Conservation (phyloP, 30 jellyfish, hydroid and myxozoan genomes). For the Sanderia malayensis region DNA sequence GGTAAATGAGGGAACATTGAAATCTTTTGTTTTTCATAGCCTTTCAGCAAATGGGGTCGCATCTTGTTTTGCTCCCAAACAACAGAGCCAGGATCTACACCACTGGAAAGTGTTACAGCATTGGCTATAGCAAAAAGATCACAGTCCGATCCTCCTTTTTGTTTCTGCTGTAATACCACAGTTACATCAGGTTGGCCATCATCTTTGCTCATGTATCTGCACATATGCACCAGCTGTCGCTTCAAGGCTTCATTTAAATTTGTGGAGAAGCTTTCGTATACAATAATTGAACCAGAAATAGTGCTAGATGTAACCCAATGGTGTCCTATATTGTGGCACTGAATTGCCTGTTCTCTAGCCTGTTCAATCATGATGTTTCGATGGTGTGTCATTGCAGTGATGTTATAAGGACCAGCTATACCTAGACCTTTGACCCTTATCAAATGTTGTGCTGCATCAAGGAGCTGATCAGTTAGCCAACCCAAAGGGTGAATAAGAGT, state of each 20-base stretch:
- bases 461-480: slow-evolving; percentile 13
- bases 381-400: background rate
- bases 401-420: background rate
- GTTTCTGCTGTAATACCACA: too few species aligned
- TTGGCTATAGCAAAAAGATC: too few species aligned
- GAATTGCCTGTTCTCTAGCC: background rate
- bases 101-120: too few species aligned
- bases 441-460: slow-evolving; percentile 24
- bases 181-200: too few species aligned
- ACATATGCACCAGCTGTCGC: slow-evolving; percentile 3
- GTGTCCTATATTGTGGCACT: slow-evolving; percentile 31
- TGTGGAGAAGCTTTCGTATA: slow-evolving; percentile 6
- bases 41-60: too few species aligned
- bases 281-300: slow-evolving; percentile 3
- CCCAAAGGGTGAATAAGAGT: slow-evolving; percentile 7
- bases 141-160: too few species aligned
- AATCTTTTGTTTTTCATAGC: too few species aligned
- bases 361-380: background rate
- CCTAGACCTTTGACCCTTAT: slow-evolving; percentile 1
- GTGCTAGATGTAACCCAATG: slow-evolving; percentile 22
- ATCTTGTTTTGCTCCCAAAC: too few species aligned
- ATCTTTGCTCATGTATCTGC: slow-evolving; percentile 6
- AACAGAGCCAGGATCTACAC: too few species aligned
- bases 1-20: too few species aligned
- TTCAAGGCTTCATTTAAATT: background rate